Evolutionary conservation across 2,888 invertebrate species (phyloP), one percentile per base, ranked within the genome.

Genomic region (Limenitis camilla): DNA sequence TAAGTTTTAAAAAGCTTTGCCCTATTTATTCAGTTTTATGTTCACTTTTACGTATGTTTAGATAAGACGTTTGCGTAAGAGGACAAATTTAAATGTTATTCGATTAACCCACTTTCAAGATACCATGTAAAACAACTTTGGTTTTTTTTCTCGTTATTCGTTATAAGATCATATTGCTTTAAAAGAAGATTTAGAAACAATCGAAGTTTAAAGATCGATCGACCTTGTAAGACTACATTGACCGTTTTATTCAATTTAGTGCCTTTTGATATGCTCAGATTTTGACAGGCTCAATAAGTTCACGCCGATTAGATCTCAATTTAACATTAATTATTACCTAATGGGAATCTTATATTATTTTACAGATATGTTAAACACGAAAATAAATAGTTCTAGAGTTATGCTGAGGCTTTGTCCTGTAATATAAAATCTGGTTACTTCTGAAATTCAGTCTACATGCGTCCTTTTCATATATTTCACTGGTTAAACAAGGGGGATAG

Each of bases 1-100:
- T 59, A 48, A 57, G 59, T 57, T 49, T 40, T 35, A 7, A 19
- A 10, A n/a, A 2, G 9, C n/a, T 19, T n/a, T 42, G 35, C 5
- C 10, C 33, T 28, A 27, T 27, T 44, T 35, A n/a, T 33, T 27
- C 33, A 27, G 33, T 7, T 43, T 9, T 27, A 6, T 27, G 35
- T 36, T 36, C n/a, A 43, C n/a, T 8, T 32, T 43, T 27, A 11
- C 29, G 28, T 36, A 29, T 46, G 38, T 46, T 46, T 46, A 46
- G 11, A 31, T 27, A 44, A 36, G 36, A 36, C 36, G 36, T 29
- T 45, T 29, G 36, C 45, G 36, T 19, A 45, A 36, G 11, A 36
- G 10, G 45, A 30, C 29, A 29, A 29, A 36, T 36, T 45, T 45
- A 44, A 44, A 31, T 43, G 28, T 44, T 44, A 10, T 44, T 36